Base-by-base conservation (phyloP, 2,888 invertebrate genomes). In the Ecdyonurus torrentis region DNA sequence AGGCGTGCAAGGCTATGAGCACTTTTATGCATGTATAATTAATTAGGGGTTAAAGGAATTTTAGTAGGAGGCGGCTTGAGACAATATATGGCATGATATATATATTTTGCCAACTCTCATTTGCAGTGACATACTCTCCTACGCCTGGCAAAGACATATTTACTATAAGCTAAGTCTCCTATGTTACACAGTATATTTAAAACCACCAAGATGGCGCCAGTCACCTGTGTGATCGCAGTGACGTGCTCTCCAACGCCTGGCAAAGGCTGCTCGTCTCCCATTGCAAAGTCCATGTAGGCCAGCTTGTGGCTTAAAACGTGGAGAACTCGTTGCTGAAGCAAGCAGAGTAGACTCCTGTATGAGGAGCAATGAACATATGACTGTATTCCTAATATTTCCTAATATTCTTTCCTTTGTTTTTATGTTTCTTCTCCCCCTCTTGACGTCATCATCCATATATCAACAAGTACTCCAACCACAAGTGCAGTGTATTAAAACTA, bases 321-420 rank as follows among this genome's bases (percentile, higher is more conserved):
- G 98, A 98, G 75, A 99, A 99, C 75, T 99, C 96, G 78, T 99
- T 99, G 74, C 96, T 95, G 76, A 99, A 99, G 77, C 99, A 97
- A 15, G 89, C 89, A 66, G 85, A 83, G 72, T 92, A 93, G 0
- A 87, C 78, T 66, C 95, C 95, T 69, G 82, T 69, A 52, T 79
- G 73, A 66, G 85, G 80, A 3, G 95, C 84, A 60, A 82, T 83
- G 75, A 92, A 95, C 63, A 87, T 87, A 75, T 92, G 89, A 24
- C 91, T 92, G 75, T 98, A 98, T 76, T 94, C 98, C 72, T 98
- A 97, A 73, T 89, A 89, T 76, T 95, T 95, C 60, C n/a, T n/a
- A 89, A 83, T 77, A 94, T 90, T 69, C 88, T 87, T 75, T 98
- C 98, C 64, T 99, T 81, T 18, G 92, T 81, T 75, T 90, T 85